A percentile compares a stretch with the other conserved stretches of the same genome.
These are phyloP conservation scores for Seriola dumerili DNA, from an alignment of 2,113 vertebrate genomes.

Conservation along the genomic window DNA sequence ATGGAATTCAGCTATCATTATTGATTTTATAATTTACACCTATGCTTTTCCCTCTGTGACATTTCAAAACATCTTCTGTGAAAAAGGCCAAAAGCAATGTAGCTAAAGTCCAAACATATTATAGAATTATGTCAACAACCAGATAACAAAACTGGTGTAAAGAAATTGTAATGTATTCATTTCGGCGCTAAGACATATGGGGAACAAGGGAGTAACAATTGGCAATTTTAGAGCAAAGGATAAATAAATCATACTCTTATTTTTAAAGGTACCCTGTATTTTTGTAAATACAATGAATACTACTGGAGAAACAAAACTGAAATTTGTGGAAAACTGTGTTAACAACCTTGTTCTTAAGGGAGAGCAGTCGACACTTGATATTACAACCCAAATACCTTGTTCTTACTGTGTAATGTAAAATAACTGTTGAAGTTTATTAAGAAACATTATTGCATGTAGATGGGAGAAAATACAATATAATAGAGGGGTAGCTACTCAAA, in stretches of 20 bases:
- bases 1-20: neutral
- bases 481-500: no score
- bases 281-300: no score
- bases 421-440: no score
- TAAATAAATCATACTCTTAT: neutral
- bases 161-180: no score
- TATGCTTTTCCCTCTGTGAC: neutral
- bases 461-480: no score
- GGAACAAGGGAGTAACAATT: neutral
- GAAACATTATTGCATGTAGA: no score
- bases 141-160: no score
- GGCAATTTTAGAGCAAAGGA: neutral
- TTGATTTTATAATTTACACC: neutral
- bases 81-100: neutral
- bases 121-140: no score
- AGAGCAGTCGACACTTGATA: no score
- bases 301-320: neutral
- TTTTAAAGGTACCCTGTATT: neutral
- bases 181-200: neutral
- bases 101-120: neutral
- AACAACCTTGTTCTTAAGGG: neutral
- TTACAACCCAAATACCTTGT: no score
- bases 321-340: neutral
- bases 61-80: neutral
- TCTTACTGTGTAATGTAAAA: no score